phyloP scores from a whole-genome alignment of 1,140 invertebrate genomes.

The Drosophila asahinai region DNA sequence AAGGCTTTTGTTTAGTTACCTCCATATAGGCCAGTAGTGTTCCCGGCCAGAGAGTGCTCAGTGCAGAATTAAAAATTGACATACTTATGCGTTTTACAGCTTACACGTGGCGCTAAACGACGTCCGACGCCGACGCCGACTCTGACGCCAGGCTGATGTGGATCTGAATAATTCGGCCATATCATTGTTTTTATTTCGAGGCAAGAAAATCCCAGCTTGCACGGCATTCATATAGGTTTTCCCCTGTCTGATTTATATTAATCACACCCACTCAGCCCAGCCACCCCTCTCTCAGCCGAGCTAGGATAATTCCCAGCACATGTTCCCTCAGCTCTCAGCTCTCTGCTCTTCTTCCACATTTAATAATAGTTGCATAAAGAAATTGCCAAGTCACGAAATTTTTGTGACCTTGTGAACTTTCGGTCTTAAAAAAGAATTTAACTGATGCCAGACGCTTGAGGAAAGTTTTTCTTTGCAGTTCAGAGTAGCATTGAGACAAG shows the following conservation, averaged over 20 bases:
- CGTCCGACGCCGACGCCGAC: constrained; percentile 9
- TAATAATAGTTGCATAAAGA: constrained; percentile 56
- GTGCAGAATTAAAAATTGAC: constrained; percentile 71
- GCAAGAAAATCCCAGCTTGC: background rate
- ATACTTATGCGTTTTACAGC: constrained; percentile 69
- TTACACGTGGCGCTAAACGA: constrained; percentile 66
- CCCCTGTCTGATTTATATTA: constrained; percentile 22
- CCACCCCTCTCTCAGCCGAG: background rate
- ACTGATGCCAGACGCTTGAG: constrained; percentile 60
- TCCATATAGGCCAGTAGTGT: constrained; percentile 71
- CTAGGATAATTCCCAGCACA: background rate
- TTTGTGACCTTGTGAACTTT: constrained; percentile 74
- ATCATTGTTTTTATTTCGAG: constrained; percentile 26
- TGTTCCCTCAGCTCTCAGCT: background rate
- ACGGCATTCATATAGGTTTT: background rate
- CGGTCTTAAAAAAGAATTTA: constrained; percentile 67
- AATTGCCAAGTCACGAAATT: constrained; percentile 64
- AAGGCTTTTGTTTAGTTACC: constrained; percentile 76
- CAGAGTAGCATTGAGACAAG: constrained; percentile 41
- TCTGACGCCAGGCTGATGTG: constrained; percentile 19
- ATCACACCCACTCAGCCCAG: constrained; percentile 9
- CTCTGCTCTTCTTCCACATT: constrained; percentile 9
- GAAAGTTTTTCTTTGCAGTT: constrained; percentile 59
- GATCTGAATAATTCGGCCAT: constrained; percentile 8
- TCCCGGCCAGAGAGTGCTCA: constrained; percentile 59